Percentiles rank a stretch among this genome's conserved stretches.
Conservation (phyloP, 2,797 vertebrate genomes). For the Sebastes trivittatus region DNA sequence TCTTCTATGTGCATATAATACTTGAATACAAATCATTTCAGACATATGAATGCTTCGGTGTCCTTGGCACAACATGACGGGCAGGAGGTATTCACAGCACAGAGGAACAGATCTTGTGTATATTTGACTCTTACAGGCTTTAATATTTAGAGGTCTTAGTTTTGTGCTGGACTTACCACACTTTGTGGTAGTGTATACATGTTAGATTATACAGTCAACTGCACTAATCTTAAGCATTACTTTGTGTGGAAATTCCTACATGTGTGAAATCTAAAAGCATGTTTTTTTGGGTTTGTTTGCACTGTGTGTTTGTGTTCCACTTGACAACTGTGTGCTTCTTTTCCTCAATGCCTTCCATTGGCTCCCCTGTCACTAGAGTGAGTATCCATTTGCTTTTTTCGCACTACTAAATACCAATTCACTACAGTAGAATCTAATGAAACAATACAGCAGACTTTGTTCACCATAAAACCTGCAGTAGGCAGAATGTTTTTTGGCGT, state of each 20-base stretch:
- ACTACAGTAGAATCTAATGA: background rate
- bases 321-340: slow-evolving; percentile 88
- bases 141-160: slow-evolving; percentile 54
- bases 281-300: slow-evolving; percentile 79
- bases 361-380: slow-evolving; percentile 88
- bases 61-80: slow-evolving; percentile 52
- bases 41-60: slow-evolving; percentile 55
- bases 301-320: slow-evolving; percentile 69
- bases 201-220: slow-evolving; percentile 31
- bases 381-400: slow-evolving; percentile 81
- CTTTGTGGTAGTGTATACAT: slow-evolving; percentile 46
- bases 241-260: slow-evolving; percentile 25
- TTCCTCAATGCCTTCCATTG: slow-evolving; percentile 93
- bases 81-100: slow-evolving; percentile 25
- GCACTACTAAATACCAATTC: background rate
- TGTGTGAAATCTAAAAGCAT: slow-evolving; percentile 79
- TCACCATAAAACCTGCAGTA: background rate
- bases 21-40: slow-evolving; percentile 77
- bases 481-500: too few relatives aligned
- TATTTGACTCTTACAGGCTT: slow-evolving; percentile 28
- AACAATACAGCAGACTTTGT: background rate
- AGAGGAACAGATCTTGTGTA: slow-evolving; percentile 23
- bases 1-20: slow-evolving; percentile 64
- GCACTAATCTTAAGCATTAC: slow-evolving; percentile 21
- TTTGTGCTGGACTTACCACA: slow-evolving; percentile 83